Conservation (phyloP, 2,888 invertebrate genomes). For the Melitaea athalia region DNA sequence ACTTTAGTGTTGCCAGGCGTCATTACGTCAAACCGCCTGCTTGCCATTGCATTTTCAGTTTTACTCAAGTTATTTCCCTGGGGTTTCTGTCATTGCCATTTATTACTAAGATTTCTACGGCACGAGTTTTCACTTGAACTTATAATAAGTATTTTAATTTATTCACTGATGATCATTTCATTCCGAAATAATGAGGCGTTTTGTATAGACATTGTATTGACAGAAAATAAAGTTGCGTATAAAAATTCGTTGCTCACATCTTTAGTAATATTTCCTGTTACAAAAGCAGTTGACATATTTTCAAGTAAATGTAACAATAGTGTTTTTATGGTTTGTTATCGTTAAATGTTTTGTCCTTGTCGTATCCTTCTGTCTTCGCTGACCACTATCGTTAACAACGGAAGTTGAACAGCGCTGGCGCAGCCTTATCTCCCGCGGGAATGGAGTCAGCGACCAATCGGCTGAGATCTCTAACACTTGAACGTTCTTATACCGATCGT, state of each 20-base stretch:
- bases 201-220: slow-evolving; percentile 20
- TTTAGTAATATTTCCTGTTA: slow-evolving; percentile 12
- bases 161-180: slow-evolving; percentile 31
- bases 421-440: slow-evolving; percentile 60
- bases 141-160: slow-evolving; percentile 40
- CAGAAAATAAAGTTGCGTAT: slow-evolving; percentile 17
- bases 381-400: slow-evolving; percentile 49
- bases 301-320: slow-evolving; percentile 35
- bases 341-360: slow-evolving; percentile 48
- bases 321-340: slow-evolving; percentile 43
- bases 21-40: slow-evolving; percentile 52
- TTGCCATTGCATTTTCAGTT: slow-evolving; percentile 50
- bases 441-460: slow-evolving; percentile 60
- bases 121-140: slow-evolving; percentile 46
- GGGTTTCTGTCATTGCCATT: slow-evolving; percentile 54
- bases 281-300: slow-evolving; percentile 22
- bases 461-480: slow-evolving; percentile 52
- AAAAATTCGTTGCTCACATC: slow-evolving; percentile 10
- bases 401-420: slow-evolving; percentile 54
- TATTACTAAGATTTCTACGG: slow-evolving; percentile 59
- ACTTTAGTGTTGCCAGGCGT: slow-evolving; percentile 58
- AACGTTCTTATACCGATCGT: slow-evolving; percentile 48
- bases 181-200: slow-evolving; percentile 18
- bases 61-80: slow-evolving; percentile 59
- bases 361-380: slow-evolving; percentile 51